Evolutionary conservation across 2,888 invertebrate genomes (phyloP), one percentile per base, ranked within the genome.

Genomic region (Trissolcus japonicus): DNA sequence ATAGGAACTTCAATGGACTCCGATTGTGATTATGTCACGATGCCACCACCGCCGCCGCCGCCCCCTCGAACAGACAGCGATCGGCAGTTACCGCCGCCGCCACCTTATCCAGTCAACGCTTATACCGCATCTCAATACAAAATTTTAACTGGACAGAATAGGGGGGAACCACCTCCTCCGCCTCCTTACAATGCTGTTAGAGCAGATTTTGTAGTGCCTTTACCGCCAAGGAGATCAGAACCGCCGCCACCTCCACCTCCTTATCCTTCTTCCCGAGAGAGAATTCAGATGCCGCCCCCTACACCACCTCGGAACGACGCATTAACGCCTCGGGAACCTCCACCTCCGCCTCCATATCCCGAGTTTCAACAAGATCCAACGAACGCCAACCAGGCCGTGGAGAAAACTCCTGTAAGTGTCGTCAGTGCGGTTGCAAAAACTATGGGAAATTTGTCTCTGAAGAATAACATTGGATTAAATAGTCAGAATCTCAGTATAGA

Each of bases 21-120:
- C 0, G 95, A 96, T 83, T 96, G 95, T 29, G 96, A 97, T 88
- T 97, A 97, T 86, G 96, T 96, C 1, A 95, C 96, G 75, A 90
- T 96, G 84, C 85, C 95, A 21, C 91, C 90, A 63, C 87, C 89
- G 86, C 78, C 93, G 7, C 94, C 94, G 17, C 92, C 93, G 2
- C 93, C 94, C 53, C 84, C 88, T 89, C 60, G 94, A 82, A 91
- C 92, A 7, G 94, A 94, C 82, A 93, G 93, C 85, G 86, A 90
- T 82, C 74, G 85, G 80, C 87, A 83, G 25, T 88, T 89, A 75
- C 88, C 89, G 86, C 80, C 93, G 1, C 94, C 94, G 14, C 92
- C 93, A 2, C 91, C 89, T 41, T 91, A 89, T 80, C 89, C 80
- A 76, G 87, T 84, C 3, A 86, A 79, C 60, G 83, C 85, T 35